Evolutionary conservation across 2,888 invertebrate species (phyloP), one percentile per base, ranked within the genome.

Genomic region (Tuta absoluta): DNA sequence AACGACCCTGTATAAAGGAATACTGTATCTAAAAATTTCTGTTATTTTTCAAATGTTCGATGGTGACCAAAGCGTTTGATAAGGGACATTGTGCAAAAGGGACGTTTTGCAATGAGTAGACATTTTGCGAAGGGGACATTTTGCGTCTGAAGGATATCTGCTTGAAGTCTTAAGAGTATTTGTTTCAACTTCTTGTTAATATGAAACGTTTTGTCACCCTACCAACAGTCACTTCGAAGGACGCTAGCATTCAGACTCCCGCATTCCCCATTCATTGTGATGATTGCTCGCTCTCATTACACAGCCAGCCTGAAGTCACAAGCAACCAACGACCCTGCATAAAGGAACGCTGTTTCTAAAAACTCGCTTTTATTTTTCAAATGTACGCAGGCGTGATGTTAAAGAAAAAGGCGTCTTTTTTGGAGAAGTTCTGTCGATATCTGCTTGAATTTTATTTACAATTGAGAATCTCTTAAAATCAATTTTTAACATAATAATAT

Each of bases 231-330:
- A 68, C 66, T 67, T 62, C 71, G 71, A 72, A 77, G 76, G 74
- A 73, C 72, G 72, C 72, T 21, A 74, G 80, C 80, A 84, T 86
- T 87, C 84, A 87, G 78, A 81, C 79, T 69, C 76, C 78, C 69
- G 71, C 73, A 65, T 72, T 70, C 70, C 71, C 86, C 80, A 87
- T 89, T 89, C 89, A 89, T 89, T 89, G 88, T 88, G 86, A 85
- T 86, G 87, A 89, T 88, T 89, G 87, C 88, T 81, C 79, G 75
- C 81, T 81, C 85, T 87, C 87, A 87, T 86, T 86, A 85, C 79
- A 80, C 79, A 56, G 33, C 28, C 33, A 33, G 56, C 33, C 56
- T 24, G 33, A 17, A 56, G 56, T 56, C 56, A 33, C 56, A 56
- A n/a, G 28, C 56, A 14, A 33, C 28, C 59, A 12, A 28, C 45